Evolutionary conservation across 2,797 vertebrate species (phyloP).

Genomic region (Sebastes taczanowskii): DNA sequence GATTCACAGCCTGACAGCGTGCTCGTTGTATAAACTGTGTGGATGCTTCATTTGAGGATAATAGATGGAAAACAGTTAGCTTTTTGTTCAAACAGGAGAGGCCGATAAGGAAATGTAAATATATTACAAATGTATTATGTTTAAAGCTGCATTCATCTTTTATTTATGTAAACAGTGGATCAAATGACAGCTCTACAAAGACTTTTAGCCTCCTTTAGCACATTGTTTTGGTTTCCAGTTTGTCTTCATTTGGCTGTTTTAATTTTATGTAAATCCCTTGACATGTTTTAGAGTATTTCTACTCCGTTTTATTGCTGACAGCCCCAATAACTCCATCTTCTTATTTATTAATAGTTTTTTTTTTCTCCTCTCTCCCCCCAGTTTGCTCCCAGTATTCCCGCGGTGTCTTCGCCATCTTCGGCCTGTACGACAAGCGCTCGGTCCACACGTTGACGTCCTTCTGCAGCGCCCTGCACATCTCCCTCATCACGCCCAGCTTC

Average conservation of each 20-base stretch:
- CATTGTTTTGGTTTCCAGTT: neutral
- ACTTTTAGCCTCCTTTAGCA: neutral
- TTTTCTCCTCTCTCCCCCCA: constrained; percentile 21
- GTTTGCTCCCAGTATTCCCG: constrained; percentile 91
- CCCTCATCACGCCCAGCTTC: constrained; percentile 95
- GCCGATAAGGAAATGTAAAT: neutral
- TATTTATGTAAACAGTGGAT: neutral
- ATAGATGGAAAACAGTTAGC: neutral
- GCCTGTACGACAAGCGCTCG: constrained; percentile 96
- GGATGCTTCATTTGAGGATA: neutral
- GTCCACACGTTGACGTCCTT: constrained; percentile 97
- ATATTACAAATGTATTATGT: neutral
- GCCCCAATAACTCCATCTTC: neutral
- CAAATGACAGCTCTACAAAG: too few species aligned
- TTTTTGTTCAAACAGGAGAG: neutral
- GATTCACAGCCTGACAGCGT: neutral
- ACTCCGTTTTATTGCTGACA: too few species aligned
- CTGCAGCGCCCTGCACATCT: constrained; percentile 97
- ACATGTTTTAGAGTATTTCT: too few species aligned
- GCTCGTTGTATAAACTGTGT: neutral
- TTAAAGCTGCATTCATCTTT: neutral
- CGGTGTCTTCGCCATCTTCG: constrained; percentile 97
- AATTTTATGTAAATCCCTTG: neutral
- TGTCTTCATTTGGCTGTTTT: neutral
- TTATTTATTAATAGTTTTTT: neutral